Conservation (phyloP, 2,888 invertebrate genomes). For the Meandrusa payeni region DNA sequence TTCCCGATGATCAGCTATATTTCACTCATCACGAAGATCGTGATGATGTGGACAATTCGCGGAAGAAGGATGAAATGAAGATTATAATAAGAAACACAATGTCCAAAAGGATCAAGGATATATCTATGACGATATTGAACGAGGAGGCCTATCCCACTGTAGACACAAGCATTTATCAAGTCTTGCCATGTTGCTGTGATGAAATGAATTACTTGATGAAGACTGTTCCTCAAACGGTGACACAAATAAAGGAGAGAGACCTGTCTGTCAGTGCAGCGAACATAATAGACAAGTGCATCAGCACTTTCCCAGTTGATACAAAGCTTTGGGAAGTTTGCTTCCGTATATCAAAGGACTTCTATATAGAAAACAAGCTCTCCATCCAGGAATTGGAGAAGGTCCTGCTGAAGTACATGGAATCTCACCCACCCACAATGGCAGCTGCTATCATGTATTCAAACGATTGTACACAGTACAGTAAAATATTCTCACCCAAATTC, state of each 20-base stretch:
- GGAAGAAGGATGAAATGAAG: constrained; percentile 51
- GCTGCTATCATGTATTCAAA: constrained; percentile 71
- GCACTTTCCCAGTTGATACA: constrained; percentile 60
- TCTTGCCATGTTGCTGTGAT: constrained; percentile 62
- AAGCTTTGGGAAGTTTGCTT: constrained; percentile 68
- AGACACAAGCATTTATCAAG: constrained; percentile 43
- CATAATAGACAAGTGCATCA: constrained; percentile 63
- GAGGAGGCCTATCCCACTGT: constrained; percentile 56
- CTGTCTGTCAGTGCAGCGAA: constrained; percentile 54
- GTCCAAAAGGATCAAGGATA: constrained; percentile 65
- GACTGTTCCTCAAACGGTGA: constrained; percentile 29
- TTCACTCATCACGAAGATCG: constrained; percentile 47
- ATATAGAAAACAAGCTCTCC: constrained; percentile 56
- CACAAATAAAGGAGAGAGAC: constrained; percentile 36
- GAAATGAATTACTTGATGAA: constrained; percentile 51
- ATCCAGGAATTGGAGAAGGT: constrained; percentile 77
- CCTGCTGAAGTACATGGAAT: constrained; percentile 77
- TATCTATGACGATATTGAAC: constrained; percentile 62
- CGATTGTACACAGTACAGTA: constrained; percentile 66
- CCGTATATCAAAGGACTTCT: constrained; percentile 61
- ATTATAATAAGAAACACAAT: constrained; percentile 55
- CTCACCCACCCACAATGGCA: constrained; percentile 66
- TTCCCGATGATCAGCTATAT: constrained; percentile 43
- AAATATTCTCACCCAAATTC: constrained; percentile 68
- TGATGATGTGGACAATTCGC: constrained; percentile 30